These are phyloP conservation scores for Oikopleura albicans DNA, from an alignment of 23 tunicate species.

Conservation along the genomic window DNA sequence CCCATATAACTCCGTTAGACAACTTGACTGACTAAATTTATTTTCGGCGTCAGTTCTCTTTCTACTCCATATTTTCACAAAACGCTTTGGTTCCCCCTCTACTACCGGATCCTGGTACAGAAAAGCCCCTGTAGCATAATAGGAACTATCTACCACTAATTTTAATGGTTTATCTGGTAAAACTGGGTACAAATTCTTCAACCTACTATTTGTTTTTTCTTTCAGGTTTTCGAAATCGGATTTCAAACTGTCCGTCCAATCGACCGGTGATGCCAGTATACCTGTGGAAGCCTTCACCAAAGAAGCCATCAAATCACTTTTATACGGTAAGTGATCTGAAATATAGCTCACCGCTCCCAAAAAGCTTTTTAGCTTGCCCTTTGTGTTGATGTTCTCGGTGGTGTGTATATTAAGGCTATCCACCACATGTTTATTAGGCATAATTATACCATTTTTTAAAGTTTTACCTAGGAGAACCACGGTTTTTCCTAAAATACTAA, in stretches of 20 bases:
- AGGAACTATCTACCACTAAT: not conserved
- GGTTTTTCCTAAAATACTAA: not conserved
- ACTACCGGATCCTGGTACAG: not conserved
- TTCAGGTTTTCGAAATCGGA: not conserved
- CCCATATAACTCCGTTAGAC: not conserved
- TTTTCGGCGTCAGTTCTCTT: not conserved
- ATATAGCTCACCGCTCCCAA: not conserved
- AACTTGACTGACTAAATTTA: not conserved
- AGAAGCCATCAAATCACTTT: not conserved
- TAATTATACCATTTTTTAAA: not conserved
- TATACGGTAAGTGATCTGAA: not conserved
- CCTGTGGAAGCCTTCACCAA: not conserved
- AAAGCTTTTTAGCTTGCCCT: not conserved
- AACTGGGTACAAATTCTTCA: not conserved
- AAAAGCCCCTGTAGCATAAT: not conserved
- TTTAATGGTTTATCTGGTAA: not conserved
- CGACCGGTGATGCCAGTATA: not conserved
- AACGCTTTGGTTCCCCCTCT: not conserved
- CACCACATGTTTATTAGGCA: not conserved
- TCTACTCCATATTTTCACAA: not conserved
- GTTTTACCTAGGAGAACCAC: not conserved
- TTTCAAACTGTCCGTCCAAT: not conserved
- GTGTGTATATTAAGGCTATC: not conserved
- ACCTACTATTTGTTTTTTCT: not conserved
- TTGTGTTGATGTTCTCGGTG: not conserved